Percentiles rank a stretch among this genome's conserved stretches.
Evolutionary conservation across 2,113 vertebrate genomes (phyloP).

Genomic region (Megaceryle maxima): DNA sequence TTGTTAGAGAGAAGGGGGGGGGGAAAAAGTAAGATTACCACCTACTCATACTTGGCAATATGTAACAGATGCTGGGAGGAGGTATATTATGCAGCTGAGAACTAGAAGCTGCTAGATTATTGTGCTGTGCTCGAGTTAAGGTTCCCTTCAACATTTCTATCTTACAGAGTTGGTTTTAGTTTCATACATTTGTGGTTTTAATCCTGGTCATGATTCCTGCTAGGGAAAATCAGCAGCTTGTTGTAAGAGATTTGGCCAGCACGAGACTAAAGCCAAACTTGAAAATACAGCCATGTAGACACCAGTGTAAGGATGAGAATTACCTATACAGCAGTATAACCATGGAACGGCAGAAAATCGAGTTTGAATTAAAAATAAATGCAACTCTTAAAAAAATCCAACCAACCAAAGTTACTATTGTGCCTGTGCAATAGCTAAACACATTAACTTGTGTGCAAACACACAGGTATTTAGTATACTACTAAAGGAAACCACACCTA

Average conservation of each 20-base stretch:
- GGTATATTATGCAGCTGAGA: constrained; percentile 57
- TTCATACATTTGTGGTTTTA: background rate
- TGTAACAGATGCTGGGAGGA: constrained; percentile 50
- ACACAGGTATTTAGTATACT: background rate
- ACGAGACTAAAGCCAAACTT: background rate
- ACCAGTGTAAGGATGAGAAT: too few species aligned
- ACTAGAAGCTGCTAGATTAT: background rate
- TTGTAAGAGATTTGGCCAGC: background rate
- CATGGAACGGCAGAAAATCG: background rate
- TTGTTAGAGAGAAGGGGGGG: constrained; percentile 10
- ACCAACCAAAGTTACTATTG: background rate
- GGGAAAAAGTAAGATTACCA: constrained; percentile 22
- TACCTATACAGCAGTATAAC: background rate
- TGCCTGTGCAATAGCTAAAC: background rate
- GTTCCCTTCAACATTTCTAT: constrained; percentile 5
- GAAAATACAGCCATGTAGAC: background rate
- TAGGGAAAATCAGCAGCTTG: background rate
- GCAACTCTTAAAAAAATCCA: background rate
- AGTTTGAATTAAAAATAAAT: background rate
- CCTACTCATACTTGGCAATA: constrained; percentile 55
- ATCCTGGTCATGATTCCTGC: background rate
- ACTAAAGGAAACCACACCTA: background rate
- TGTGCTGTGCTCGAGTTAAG: constrained; percentile 23
- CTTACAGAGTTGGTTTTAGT: background rate
- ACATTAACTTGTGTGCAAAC: background rate